Evolutionary conservation across 1,140 invertebrate species (phyloP).

Genomic region (Steinernema feltiae): DNA sequence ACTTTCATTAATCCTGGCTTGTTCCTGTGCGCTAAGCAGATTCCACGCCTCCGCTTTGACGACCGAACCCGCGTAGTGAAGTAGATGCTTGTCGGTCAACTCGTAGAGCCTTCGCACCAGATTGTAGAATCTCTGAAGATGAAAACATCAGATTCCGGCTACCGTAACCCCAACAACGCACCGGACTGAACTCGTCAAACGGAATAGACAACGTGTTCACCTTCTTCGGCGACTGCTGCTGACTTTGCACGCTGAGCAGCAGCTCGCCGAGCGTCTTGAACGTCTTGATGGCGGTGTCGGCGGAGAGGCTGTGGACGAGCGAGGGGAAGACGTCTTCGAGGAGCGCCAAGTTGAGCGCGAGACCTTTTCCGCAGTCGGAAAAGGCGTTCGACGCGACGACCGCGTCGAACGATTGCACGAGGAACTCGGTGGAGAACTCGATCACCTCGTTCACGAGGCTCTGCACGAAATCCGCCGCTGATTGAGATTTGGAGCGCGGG

Average conservation of each 20-base stretch:
- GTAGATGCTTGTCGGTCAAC: constrained; percentile 48
- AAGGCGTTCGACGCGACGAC: constrained; percentile 50
- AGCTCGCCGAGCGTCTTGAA: constrained; percentile 38
- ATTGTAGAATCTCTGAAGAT: constrained; percentile 47
- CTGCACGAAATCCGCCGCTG: constrained; percentile 39
- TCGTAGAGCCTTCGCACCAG: constrained; percentile 47
- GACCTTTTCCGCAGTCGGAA: constrained; percentile 43
- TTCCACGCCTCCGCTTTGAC: constrained; percentile 47
- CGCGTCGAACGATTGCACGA: constrained; percentile 42
- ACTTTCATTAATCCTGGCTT: constrained; percentile 50
- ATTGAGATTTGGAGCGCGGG: constrained; percentile 41
- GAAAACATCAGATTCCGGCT: background rate
- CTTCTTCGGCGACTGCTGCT: constrained; percentile 22
- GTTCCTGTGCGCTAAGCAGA: constrained; percentile 38
- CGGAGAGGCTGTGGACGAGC: constrained; percentile 44
- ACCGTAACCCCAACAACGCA: too few relatives aligned
- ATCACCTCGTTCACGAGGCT: constrained; percentile 42
- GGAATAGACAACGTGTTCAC: constrained; percentile 16
- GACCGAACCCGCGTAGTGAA: constrained; percentile 53
- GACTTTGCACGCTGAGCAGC: constrained; percentile 12
- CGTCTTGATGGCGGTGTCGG: constrained; percentile 49
- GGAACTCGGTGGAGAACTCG: constrained; percentile 52
- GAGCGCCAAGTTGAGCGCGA: constrained; percentile 50
- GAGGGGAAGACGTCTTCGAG: constrained; percentile 51
- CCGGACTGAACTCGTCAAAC: constrained; percentile 46